A percentile compares a stretch with the other conserved stretches of the same genome.
phyloP scores from a whole-genome alignment of 37 sponge, comb jelly and placozoan genomes.

The Diacarnus erythraeanus region DNA sequence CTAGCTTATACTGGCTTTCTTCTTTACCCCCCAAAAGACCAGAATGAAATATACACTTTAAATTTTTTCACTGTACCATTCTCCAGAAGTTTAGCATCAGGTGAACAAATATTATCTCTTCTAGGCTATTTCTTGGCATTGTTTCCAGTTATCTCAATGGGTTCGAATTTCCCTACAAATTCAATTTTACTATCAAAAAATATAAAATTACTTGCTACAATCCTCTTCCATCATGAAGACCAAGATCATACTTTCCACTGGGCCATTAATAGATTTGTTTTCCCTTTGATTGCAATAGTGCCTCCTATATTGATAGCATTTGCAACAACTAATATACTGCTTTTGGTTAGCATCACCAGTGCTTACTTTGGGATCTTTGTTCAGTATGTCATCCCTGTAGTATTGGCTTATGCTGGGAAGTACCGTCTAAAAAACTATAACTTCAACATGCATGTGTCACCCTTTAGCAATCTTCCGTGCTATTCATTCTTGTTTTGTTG shows the following conservation, averaged over 20 bases:
- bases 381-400: constrained; percentile 94
- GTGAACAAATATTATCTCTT: constrained; percentile 3
- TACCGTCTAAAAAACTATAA: constrained; percentile 47
- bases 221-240: constrained; percentile 27
- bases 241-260: no score
- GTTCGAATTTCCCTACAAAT: constrained; percentile 97
- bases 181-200: constrained; percentile 93
- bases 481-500: not conserved
- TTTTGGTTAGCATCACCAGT: constrained; percentile 90
- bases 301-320: constrained; percentile 88
- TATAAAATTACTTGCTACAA: constrained; percentile 74
- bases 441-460: no score
- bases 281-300: constrained; percentile 86
- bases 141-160: constrained; percentile 96
- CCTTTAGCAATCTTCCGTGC: not conserved
- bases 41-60: constrained; percentile 78
- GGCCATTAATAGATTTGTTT: no score
- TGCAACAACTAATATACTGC: constrained; percentile 78
- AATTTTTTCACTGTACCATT: constrained; percentile 67
- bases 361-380: constrained; percentile 94
- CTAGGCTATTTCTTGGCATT: constrained; percentile 83
- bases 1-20: constrained; percentile 82
- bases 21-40: constrained; percentile 26
- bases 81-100: not conserved
- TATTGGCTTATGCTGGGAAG: constrained; percentile 68